Evolutionary conservation across 2,113 vertebrate genomes (phyloP).

Genomic region (Anarrhichthys ocellatus): DNA sequence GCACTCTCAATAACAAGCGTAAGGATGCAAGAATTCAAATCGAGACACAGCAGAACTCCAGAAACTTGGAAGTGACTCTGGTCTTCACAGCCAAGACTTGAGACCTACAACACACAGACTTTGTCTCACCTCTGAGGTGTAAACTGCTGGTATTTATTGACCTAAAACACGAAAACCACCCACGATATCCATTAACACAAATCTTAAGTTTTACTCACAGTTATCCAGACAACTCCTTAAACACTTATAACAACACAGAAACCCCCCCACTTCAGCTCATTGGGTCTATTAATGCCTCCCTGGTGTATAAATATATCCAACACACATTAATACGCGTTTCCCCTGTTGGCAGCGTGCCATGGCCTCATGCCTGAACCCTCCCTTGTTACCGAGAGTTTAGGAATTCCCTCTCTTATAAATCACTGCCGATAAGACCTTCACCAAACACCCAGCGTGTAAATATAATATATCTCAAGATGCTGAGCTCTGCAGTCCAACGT

Average conservation of each 20-base stretch:
- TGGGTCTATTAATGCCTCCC: neutral
- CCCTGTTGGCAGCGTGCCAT: neutral
- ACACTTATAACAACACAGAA: no score
- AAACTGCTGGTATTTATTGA: neutral
- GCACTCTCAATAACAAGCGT: no score
- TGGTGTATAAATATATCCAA: neutral
- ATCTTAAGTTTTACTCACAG: no score
- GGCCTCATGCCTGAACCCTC: neutral
- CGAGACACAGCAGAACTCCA: no score
- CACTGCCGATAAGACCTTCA: neutral
- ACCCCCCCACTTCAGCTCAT: neutral
- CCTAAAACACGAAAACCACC: neutral
- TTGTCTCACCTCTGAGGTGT: neutral
- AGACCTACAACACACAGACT: neutral
- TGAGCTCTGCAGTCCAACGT: neutral
- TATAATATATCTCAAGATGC: neutral
- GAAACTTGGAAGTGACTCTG: neutral
- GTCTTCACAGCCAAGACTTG: neutral
- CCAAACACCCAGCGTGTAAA: constrained; percentile 1
- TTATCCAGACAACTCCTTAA: neutral
- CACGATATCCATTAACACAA: no score
- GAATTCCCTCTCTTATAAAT: constrained; percentile 7
- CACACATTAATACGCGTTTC: neutral
- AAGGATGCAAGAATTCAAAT: no score
- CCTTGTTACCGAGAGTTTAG: neutral